These are phyloP conservation scores for Odocoileus hemionus DNA, from an alignment of 2,113 vertebrate species.

Conservation along the genomic window DNA sequence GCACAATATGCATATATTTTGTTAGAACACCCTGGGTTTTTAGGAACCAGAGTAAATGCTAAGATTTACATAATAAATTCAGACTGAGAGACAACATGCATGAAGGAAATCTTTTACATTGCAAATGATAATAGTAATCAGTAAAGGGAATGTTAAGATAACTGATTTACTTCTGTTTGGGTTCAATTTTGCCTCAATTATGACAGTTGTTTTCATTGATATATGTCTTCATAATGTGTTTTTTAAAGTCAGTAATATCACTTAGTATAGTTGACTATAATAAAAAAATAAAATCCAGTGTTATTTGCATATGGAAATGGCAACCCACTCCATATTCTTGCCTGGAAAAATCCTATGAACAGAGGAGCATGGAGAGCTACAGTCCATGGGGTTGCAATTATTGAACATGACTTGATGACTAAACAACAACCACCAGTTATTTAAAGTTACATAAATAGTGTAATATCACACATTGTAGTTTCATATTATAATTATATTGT, in stretches of 20 bases:
- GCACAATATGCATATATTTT: not conserved
- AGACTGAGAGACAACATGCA: not conserved
- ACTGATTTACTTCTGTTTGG: not conserved
- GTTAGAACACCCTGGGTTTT: not conserved
- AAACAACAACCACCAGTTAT: not conserved
- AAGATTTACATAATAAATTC: constrained; percentile 4
- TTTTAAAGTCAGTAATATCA: not conserved
- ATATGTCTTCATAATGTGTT: not conserved
- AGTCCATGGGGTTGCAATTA: not conserved
- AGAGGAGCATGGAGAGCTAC: not conserved
- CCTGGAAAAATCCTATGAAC: not conserved
- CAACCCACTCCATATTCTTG: not conserved
- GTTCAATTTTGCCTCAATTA: not conserved
- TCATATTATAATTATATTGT: not conserved
- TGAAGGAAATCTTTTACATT: not conserved
- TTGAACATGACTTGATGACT: not conserved
- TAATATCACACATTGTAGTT: not conserved
- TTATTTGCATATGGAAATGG: not conserved
- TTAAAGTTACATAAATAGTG: not conserved
- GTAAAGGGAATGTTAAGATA: not conserved
- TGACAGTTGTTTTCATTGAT: not conserved
- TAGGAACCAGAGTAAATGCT: not conserved
- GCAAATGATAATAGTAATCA: not conserved
- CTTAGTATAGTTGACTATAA: not conserved
- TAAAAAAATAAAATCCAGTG: not conserved